Conservation (phyloP, 1,140 invertebrate species). For the Zaprionus lachaisei region DNA sequence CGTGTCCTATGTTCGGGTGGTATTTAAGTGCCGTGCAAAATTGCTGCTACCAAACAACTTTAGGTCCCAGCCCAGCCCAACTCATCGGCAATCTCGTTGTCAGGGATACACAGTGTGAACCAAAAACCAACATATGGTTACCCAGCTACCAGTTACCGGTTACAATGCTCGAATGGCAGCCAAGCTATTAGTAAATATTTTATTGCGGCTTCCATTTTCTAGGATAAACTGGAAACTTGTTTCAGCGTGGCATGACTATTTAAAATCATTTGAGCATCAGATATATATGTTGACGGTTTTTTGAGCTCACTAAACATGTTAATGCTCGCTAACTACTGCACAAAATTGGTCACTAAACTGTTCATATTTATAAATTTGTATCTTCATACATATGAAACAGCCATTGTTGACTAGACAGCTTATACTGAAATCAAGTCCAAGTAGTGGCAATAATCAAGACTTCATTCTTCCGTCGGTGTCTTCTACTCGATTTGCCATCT, state of each 20-base stretch:
- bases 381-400: neutral
- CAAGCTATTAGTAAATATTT: neutral
- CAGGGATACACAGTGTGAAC: slow-evolving; percentile 8
- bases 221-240: neutral
- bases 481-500: neutral
- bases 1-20: slow-evolving; percentile 9
- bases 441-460: neutral
- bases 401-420: neutral
- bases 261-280: neutral
- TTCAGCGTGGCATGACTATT: neutral
- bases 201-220: slow-evolving; percentile 5
- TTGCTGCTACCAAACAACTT: slow-evolving; percentile 10
- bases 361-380: neutral
- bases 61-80: neutral
- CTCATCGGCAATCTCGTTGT: slow-evolving; percentile 8
- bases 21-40: slow-evolving; percentile 4
- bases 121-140: slow-evolving; percentile 9
- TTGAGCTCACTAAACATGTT: neutral
- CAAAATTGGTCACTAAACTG: neutral
- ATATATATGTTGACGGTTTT: neutral
- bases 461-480: neutral
- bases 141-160: slow-evolving; percentile 9
- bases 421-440: neutral
- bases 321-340: neutral
- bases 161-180: slow-evolving; percentile 7